Conservation (phyloP, 2,888 invertebrate genomes). For the Amitus sp. region DNA sequence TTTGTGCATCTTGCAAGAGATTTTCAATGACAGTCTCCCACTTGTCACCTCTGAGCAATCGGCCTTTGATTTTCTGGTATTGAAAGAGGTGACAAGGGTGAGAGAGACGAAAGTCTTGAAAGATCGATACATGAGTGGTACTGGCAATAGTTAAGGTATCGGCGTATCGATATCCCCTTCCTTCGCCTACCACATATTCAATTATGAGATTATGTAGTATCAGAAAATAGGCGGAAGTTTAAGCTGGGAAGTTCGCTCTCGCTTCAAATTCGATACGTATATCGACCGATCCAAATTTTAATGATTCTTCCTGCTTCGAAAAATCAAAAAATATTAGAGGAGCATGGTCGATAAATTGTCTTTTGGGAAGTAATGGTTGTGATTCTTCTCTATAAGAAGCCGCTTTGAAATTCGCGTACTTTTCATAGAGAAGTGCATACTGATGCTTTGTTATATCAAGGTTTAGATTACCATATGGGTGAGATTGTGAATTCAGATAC, state of each 20-base stretch:
- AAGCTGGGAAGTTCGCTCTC: constrained; percentile 12
- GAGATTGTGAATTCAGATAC: constrained; percentile 55
- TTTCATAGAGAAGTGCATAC: constrained; percentile 19
- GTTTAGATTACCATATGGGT: constrained; percentile 48
- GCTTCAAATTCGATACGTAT: constrained; percentile 18
- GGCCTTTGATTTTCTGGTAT: too few species aligned
- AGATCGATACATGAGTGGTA: too few species aligned
- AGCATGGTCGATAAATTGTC: constrained; percentile 4
- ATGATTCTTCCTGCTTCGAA: constrained; percentile 21
- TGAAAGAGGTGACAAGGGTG: too few species aligned
- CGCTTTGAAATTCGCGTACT: constrained; percentile 25
- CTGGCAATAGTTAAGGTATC: too few species aligned
- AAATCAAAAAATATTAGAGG: constrained; percentile 11
- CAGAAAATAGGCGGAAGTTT: constrained; percentile 16
- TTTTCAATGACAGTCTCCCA: too few species aligned
- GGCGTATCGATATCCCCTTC: too few species aligned
- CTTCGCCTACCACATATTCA: too few species aligned
- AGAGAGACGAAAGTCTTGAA: too few species aligned
- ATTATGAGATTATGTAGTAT: constrained; percentile 17
- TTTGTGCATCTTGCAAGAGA: too few species aligned
- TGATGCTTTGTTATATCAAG: constrained; percentile 19
- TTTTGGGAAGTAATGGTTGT: constrained; percentile 10
- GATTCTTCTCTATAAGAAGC: not conserved
- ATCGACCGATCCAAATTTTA: constrained; percentile 19
- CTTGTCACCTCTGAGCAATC: too few species aligned